Percentiles rank a stretch among this genome's conserved stretches.
phyloP scores from a whole-genome alignment of 2,113 vertebrate genomes.

The Gadus chalcogrammus region DNA sequence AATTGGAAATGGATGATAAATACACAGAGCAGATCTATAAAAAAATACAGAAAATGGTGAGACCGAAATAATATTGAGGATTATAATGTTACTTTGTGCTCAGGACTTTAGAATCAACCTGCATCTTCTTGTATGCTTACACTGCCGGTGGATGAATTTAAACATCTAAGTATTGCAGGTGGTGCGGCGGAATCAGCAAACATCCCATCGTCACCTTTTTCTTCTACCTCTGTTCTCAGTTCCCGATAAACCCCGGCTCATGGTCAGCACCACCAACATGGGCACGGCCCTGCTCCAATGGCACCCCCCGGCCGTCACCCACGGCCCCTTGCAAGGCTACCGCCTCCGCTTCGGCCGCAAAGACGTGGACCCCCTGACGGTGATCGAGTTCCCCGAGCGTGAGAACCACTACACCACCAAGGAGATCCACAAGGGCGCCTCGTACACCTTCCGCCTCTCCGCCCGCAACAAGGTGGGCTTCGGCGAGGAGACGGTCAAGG shows the following conservation, averaged over 20 bases:
- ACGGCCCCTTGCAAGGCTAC: slow-evolving; percentile 90
- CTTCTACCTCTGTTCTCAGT: slow-evolving; percentile 72
- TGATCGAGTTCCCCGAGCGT: slow-evolving; percentile 91
- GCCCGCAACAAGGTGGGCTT: slow-evolving; percentile 98
- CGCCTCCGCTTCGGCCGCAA: slow-evolving; percentile 94
- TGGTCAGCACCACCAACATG: slow-evolving; percentile 98
- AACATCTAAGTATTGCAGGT: background rate
- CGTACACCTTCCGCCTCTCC: slow-evolving; percentile 90
- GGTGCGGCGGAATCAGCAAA: background rate
- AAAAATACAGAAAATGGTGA: too few species aligned
- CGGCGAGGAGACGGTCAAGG: slow-evolving; percentile 95
- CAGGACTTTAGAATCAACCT: too few species aligned
- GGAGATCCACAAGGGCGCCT: slow-evolving; percentile 96
- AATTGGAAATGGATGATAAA: too few species aligned
- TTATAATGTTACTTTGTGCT: too few species aligned
- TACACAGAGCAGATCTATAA: too few species aligned
- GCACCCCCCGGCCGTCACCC: slow-evolving; percentile 89
- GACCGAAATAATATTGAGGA: too few species aligned
- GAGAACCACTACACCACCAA: slow-evolving; percentile 97
- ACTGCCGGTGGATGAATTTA: too few species aligned
- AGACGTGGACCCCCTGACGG: slow-evolving; percentile 83
- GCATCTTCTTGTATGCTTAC: too few species aligned
- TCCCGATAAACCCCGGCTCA: slow-evolving; percentile 93
- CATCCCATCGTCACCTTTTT: slow-evolving; percentile 13
- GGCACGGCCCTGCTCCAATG: slow-evolving; percentile 97